Conservation (phyloP, 2,113 vertebrate species). For the Aegypius monachus region DNA sequence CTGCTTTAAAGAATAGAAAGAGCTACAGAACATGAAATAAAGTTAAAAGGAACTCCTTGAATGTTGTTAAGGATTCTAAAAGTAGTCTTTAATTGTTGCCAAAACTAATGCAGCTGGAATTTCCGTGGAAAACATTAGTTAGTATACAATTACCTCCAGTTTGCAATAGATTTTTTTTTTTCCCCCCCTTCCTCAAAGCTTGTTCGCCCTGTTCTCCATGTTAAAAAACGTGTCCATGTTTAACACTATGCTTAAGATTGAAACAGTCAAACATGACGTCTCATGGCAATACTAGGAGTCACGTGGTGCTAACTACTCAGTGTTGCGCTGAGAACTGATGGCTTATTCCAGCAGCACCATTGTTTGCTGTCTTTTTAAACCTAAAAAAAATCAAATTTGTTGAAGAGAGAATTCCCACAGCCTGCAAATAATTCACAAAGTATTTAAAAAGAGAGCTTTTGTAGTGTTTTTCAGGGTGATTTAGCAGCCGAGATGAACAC, state of each 20-base stretch:
- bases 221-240: not conserved
- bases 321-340: not conserved
- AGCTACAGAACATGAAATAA: not conserved
- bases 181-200: not conserved
- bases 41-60: conserved; percentile 5
- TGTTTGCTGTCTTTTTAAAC: not conserved
- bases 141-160: not conserved
- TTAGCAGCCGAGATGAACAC: not conserved
- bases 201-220: not conserved
- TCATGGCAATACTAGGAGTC: not conserved
- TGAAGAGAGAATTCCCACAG: not conserved
- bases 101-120: not conserved
- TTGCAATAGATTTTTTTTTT: not conserved
- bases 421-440: not conserved
- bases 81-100: conserved; percentile 36
- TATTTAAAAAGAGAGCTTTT: not conserved
- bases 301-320: not conserved
- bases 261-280: not conserved
- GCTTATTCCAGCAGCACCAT: not conserved
- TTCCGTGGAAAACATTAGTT: conserved; percentile 15
- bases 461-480: not conserved
- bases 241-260: not conserved
- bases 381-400: not conserved
- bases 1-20: not conserved
- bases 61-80: conserved; percentile 24